Conservation (phyloP, 2,113 vertebrate genomes). For the Scolopax mira region DNA sequence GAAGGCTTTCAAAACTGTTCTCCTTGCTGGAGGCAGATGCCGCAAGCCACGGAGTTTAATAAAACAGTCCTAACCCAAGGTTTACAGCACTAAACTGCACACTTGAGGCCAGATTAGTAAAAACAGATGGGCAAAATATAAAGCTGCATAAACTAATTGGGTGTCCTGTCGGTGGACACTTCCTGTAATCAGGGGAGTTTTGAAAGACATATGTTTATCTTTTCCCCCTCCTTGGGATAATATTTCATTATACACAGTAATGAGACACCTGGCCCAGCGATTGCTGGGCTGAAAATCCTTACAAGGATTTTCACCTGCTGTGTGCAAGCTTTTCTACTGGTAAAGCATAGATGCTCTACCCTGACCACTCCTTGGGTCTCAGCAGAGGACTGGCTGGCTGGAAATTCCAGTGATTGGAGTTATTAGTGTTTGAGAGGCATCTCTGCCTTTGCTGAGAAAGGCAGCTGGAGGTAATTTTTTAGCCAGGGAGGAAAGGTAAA, state of each 20-base stretch:
- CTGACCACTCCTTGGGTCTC: not conserved
- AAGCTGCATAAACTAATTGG: slow-evolving; percentile 53
- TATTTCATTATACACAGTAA: not conserved
- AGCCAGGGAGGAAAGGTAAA: not conserved
- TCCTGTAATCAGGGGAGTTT: slow-evolving; percentile 33
- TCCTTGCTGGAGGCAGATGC: not conserved
- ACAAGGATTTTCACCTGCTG: not conserved
- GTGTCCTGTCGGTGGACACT: not conserved
- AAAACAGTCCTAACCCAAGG: slow-evolving; percentile 18
- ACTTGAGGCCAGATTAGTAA: slow-evolving; percentile 42
- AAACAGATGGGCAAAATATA: slow-evolving; percentile 66
- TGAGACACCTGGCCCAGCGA: not conserved
- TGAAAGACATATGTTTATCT: slow-evolving; percentile 55
- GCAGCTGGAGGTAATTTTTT: not conserved
- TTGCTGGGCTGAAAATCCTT: not conserved
- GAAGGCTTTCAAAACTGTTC: not conserved
- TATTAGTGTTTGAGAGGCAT: not conserved
- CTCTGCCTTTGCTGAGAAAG: not conserved
- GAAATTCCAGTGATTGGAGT: not conserved
- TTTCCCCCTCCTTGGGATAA: not conserved
- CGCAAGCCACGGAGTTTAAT: not conserved
- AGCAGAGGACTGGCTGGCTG: not conserved
- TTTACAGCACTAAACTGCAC: slow-evolving; percentile 33
- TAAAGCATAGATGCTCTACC: not conserved
- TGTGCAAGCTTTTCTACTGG: not conserved